Base-by-base conservation (phyloP, 2,888 invertebrate genomes). In the Zootermopsis nevadensis region DNA sequence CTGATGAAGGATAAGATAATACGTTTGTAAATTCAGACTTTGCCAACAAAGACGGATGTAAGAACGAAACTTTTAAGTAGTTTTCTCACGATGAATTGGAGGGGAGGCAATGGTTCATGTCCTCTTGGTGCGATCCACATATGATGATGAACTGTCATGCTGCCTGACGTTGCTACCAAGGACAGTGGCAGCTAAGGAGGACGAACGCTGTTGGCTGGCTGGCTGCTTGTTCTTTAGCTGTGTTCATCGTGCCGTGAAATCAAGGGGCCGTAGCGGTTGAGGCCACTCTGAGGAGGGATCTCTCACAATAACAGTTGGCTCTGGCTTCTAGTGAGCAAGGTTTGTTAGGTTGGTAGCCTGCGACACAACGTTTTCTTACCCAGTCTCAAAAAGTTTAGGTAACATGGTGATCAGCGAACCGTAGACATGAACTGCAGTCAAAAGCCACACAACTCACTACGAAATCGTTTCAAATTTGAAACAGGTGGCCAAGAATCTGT, bases 201-300 rank as follows among this genome's bases (percentile, higher is more conserved):
- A 19, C 48, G 12, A 15, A 1, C 19, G 48, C n/a, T n/a, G n/a
- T n/a, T n/a, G n/a, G n/a, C 48, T 48, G 48, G 48, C 19, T 19
- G 19, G 48, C 48, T 38, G 7, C 74, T 35, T 35, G 74, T 74
- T 74, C 74, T 42, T 74, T 74, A 38, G 74, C 35, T 42, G 38
- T 79, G 79, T n/a, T 79, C 79, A 79, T n/a, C 66, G 35, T 79
- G 79, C 79, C 79, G 79, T 79, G 79, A 79, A 79, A 79, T 79
- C 79, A 79, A 38, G 79, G 33, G 60, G 60, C 55, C 31, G n/a
- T 22, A 35, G 30, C 7, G 0, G 27, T 77, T 53, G 79, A 79
- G 79, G 79, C 79, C 79, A 79, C n/a, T 66, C 15, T 35, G 33
- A 79, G 66, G 79, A 60, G 66, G 60, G 30, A 35, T 79, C 79